Base-by-base conservation (phyloP, 2,797 vertebrate species). In the Gila robusta region DNA sequence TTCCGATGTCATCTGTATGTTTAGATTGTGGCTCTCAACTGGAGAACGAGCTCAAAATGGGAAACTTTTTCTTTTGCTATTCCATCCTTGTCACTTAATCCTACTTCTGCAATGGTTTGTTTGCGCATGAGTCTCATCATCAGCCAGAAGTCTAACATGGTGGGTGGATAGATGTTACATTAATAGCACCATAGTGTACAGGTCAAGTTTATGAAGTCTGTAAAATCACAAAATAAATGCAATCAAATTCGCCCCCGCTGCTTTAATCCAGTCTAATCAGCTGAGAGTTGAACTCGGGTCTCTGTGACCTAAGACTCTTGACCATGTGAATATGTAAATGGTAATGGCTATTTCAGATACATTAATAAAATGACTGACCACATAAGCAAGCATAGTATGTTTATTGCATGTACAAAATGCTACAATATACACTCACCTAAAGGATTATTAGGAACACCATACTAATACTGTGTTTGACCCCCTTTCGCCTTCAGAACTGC, bases 1-100 rank as follows among this genome's bases (percentile, higher is more conserved):
- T 44, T 64, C 54, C 64, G 12, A 47, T 76, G 66, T 77, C 79
- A 85, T 74, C 79, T 37, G 19, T 71, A 78, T 47, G 69, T 56
- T 86, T 69, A 87, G 71, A 87, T 21, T 23, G 79, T 79, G 54
- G 37, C 47, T 64, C 78, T 47, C 59, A 66, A 21, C 39, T 64
- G 16, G 23, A 66, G 39, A 39, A 21, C 17, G 0, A 47, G 14
- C 37, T 28, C 1, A 54, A 37, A 23, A 56, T 56, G 3, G 73
- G 0, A 23, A 23, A 14, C 10, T 39, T 56, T 59, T 79, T 19
- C 23, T 8, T 62, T 26, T 28, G 4, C 44, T n/a, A 23, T 52
- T 76, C 21, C 73, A 6, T 79, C 17, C 78, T 66, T 66, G 37
- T 47, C 5, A 6, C 56, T 78, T 37, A 7, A 59, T 59, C 76